Conservation (phyloP, 2,797 vertebrate species). For the Aldrovandia affinis region DNA sequence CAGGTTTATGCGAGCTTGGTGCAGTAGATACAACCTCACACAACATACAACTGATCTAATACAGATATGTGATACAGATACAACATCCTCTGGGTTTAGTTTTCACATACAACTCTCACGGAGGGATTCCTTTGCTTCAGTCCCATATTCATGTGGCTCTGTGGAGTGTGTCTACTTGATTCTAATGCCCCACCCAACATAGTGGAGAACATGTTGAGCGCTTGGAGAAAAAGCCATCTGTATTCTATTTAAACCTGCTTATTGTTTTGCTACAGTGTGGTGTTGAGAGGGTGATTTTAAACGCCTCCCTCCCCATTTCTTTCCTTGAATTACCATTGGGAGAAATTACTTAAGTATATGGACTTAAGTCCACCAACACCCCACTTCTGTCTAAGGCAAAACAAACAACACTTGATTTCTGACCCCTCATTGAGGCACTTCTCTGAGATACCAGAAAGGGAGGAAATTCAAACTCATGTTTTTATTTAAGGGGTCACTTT, state of each 20-base stretch:
- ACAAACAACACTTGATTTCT: constrained; percentile 27
- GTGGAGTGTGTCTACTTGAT: neutral
- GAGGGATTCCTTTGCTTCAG: neutral
- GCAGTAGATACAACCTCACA: neutral
- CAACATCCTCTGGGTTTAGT: neutral
- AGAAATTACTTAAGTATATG: constrained; percentile 21
- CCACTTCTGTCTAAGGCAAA: neutral
- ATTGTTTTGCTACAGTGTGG: constrained; percentile 3
- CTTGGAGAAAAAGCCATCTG: neutral
- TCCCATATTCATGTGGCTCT: neutral
- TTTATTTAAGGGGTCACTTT: constrained; percentile 17
- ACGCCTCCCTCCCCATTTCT: neutral
- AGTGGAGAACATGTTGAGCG: neutral
- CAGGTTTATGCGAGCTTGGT: neutral
- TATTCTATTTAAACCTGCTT: constrained; percentile 14
- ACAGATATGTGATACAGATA: neutral
- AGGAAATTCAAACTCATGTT: constrained; percentile 13
- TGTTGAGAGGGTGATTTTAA: constrained; percentile 17
- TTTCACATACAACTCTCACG: neutral
- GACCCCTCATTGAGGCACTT: neutral
- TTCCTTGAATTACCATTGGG: constrained; percentile 18
- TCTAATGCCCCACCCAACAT: neutral
- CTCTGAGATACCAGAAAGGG: neutral
- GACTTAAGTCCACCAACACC: constrained; percentile 7
- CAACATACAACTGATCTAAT: too few species aligned